Evolutionary conservation across 2,113 vertebrate genomes (phyloP), one percentile per base, ranked within the genome.

Genomic region (Oncorhynchus masou): DNA sequence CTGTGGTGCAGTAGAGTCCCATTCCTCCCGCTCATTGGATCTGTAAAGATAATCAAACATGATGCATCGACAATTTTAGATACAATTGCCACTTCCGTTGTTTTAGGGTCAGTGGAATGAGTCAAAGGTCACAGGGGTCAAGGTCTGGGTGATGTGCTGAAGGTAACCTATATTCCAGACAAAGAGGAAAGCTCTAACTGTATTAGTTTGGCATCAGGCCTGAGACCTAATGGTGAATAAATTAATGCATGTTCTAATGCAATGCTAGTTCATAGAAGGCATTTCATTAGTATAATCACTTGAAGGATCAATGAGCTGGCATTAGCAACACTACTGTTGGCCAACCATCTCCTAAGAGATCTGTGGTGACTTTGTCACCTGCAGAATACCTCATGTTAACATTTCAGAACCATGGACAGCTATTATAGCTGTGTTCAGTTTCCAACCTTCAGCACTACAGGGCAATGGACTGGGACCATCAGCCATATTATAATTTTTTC

Each of bases 241-340:
- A 86, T 76, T 81, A 54, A 54, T 15, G 3, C 15, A 51, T 16
- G 49, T 51, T 15, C 49, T 51, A 51, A 16, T 54, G 51, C 15
- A 54, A 54, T 54, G 77, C 68, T 82, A 84, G 88, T 83, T 87
- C 90, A 85, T 87, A 87, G 90, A 90, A 91, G 84, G 89, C 87
- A 81, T 89, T 90, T 90, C 90, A 91, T 92, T 89, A 90, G 84
- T 80, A 86, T 71, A 86, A 91, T 88, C 90, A 90, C 89, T 89
- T 89, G 88, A 85, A 79, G 81, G 91, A 92, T 92, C 90, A 92
- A 90, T 92, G 88, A 86, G 86, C 88, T 90, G 88, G 87, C 84
- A 87, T 88, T 79, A 82, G 83, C 59, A 24, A 22, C n/a, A 62
- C 59, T 62, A 62, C n/a, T 62, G 4, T 22, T 62, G n/a, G n/a